Evolutionary conservation across 2,888 invertebrate species (phyloP).

Genomic region (Lasioglossum malachurum): DNA sequence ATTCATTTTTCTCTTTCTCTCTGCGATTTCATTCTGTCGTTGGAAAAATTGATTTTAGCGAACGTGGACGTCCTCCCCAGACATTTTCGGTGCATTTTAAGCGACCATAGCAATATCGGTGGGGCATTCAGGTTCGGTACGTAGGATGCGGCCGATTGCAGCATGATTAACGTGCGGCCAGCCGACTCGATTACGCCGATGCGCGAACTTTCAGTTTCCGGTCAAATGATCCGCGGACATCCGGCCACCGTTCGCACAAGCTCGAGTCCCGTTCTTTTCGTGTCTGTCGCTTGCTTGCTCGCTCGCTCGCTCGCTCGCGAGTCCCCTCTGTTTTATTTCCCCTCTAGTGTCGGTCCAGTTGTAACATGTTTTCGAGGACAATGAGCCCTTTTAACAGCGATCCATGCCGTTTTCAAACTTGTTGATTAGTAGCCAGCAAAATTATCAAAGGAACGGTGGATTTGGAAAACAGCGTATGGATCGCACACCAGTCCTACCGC

Average conservation of each 20-base stretch:
- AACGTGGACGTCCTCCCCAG: too few species aligned
- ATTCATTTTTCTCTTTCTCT: too few species aligned
- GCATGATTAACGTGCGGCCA: conserved; percentile 72
- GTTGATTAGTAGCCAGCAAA: not conserved
- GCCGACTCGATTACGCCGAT: conserved; percentile 77
- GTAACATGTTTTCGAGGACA: conserved; percentile 4
- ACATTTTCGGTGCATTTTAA: not conserved
- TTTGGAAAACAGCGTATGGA: not conserved
- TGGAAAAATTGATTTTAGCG: too few species aligned
- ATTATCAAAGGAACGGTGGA: not conserved
- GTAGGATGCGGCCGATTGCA: conserved; percentile 76
- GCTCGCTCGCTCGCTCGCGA: not conserved
- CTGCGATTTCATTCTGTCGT: too few species aligned
- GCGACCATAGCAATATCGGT: conserved; percentile 36
- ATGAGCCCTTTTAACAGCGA: not conserved
- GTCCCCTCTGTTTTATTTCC: not conserved
- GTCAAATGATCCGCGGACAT: conserved; percentile 83
- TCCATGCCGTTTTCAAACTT: not conserved
- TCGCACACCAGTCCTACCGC: not conserved
- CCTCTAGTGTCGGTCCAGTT: not conserved
- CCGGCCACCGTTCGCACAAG: conserved; percentile 67
- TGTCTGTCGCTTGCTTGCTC: not conserved
- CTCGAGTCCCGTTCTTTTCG: conserved; percentile 2
- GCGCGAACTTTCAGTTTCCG: conserved; percentile 82
- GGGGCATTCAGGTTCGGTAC: conserved; percentile 43